Evolutionary conservation across 2,888 invertebrate species (phyloP).

Genomic region (Lasioglossum leucozonium): DNA sequence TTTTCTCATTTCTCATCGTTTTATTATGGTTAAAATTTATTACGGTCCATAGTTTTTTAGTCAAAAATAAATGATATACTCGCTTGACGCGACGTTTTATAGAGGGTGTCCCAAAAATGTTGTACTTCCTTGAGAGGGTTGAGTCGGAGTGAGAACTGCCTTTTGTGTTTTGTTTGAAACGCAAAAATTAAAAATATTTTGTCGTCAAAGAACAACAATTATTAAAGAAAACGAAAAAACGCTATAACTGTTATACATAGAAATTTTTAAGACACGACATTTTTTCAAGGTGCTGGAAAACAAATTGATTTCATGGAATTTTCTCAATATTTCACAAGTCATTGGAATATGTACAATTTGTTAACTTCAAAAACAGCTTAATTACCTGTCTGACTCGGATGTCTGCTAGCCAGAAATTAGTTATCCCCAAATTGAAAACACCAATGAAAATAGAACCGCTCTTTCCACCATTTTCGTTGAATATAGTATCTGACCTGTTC

Average conservation of each 20-base stretch:
- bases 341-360: background rate
- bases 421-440: background rate
- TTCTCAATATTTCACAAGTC: background rate
- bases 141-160: too few relatives aligned
- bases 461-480: background rate
- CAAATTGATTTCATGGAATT: background rate
- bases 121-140: too few relatives aligned
- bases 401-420: background rate
- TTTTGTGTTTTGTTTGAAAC: too few relatives aligned
- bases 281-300: background rate
- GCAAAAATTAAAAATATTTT: too few relatives aligned
- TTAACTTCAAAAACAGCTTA: background rate
- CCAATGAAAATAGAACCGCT: background rate
- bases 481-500: background rate
- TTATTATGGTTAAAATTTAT: too few relatives aligned
- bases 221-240: background rate
- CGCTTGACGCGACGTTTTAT: too few relatives aligned
- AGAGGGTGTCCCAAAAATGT: too few relatives aligned
- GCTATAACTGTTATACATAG: background rate
- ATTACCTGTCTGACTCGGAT: background rate
- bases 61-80: too few relatives aligned
- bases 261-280: background rate
- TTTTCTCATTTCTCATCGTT: too few relatives aligned
- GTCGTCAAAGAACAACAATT: too few relatives aligned
- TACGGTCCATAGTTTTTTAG: too few relatives aligned